Evolutionary conservation across 2,888 invertebrate species (phyloP), one percentile per base, ranked within the genome.

Genomic region (Sphinx pinastri): DNA sequence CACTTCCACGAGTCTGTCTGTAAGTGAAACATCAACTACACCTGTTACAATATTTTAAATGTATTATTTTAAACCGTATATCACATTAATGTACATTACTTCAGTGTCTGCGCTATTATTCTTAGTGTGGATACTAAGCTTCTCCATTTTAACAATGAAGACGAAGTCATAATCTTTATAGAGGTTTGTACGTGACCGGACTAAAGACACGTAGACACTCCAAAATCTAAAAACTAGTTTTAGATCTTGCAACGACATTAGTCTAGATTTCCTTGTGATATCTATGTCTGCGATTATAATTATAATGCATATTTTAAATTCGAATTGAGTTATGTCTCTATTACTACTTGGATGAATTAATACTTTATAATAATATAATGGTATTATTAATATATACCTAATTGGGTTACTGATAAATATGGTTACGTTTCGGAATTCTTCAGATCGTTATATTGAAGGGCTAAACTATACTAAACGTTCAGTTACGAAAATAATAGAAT

Each of bases 121-220:
- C 60, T 60, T 60, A 47, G 45, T 45, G 60, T 47, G n/a, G 60
- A 60, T 47, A 60, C 49, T 63, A 25, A 49, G 63, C 63, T 63
- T 63, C 63, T 47, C 63, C 49, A 63, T 63, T 63, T 63, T 49
- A 63, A 47, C 63, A 63, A 63, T 63, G 63, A 63, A 63, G 47
- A 25, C 49, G 49, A 47, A 63, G 63, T 49, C 63, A 63, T 63
- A 63, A 63, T 63, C 63, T 63, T 63, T 63, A 63, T 63, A 63
- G 63, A 19, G 63, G 47, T 25, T 60, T 49, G 63, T 63, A 49
- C 63, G 63, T 63, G 63, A 49, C 49, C 63, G 16, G 63, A 63
- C 63, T 63, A 13, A 8, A 38, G 16, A 63, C 19, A 63, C 19
- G 19, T 13, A 60, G 63, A 49, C 49, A 19, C 6, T 13, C 12